Evolutionary conservation across 2,797 vertebrate genomes (phyloP), one percentile per base, ranked within the genome.

Genomic region (Ammospiza maritima): DNA sequence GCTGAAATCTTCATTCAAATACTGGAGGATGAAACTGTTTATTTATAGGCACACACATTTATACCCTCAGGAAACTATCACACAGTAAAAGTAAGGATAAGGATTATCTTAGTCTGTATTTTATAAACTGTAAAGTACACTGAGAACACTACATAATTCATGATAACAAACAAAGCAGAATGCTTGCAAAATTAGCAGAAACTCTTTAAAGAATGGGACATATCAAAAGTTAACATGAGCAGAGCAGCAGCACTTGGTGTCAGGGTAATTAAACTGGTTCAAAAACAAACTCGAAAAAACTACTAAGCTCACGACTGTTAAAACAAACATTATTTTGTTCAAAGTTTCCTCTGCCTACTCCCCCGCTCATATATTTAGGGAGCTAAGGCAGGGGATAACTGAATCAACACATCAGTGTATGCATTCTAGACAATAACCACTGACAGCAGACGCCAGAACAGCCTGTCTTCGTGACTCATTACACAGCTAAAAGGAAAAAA

Each of bases 401-500:
- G 50, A 96, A 90, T 58, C 45, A 93, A 90, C 67, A 74, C 36
- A 87, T 69, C 16, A 88, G 61, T 48, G 48, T 72, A 94, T 65
- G 61, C 58, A 81, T 93, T 90, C 84, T 91, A 94, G 86, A 93
- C 83, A 95, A 90, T 84, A 95, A 94, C 60, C 48, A 85, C 76
- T 25, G 65, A 85, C 54, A 85, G 44, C 64, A 93, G 80, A 84
- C 0, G 1, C 70, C 89, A 81, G 66, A 91, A 93, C 42, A 93
- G 74, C 57, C 85, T 6, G 40, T 74, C 74, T 89, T 82, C 15
- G 27, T 96, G 93, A 85, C 74, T 96, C 93, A 94, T 29, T 67
- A 51, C 53, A 85, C 34, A 77, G 50, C 88, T 30, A 76, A 82
- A 93, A 94, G 53, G 67, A 78, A 93, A 86, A 90, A 71, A 65